phyloP scores from a whole-genome alignment of 2,113 vertebrate species.

The Felis catus region F.catus_Fca126_mat1.0 CM031423.1:79815501-79816000 shows the following conservation, averaged over 20 bases:
- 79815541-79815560: constrained; percentile 1
- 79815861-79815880: not conserved
- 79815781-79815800: not conserved
- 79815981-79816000: not conserved
- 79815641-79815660: not conserved
- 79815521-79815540: constrained; percentile 13
- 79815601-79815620: constrained; percentile 49
- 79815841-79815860: not conserved
- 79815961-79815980: not conserved
- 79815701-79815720: not conserved
- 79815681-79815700: constrained; percentile 35
- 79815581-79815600: not conserved
- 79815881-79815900: not conserved
- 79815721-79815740: not conserved
- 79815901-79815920: not conserved
- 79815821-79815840: not conserved
- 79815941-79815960: not conserved
- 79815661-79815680: not conserved
- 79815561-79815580: constrained; percentile 52
- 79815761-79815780: not conserved
- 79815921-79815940: not conserved
- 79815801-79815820: not conserved
- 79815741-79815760: not conserved
- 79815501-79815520: constrained; percentile 23
- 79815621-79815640: constrained; percentile 34